Evolutionary conservation across 1,140 invertebrate species (phyloP).

Genomic region (Caenorhabditis remanei): DNA sequence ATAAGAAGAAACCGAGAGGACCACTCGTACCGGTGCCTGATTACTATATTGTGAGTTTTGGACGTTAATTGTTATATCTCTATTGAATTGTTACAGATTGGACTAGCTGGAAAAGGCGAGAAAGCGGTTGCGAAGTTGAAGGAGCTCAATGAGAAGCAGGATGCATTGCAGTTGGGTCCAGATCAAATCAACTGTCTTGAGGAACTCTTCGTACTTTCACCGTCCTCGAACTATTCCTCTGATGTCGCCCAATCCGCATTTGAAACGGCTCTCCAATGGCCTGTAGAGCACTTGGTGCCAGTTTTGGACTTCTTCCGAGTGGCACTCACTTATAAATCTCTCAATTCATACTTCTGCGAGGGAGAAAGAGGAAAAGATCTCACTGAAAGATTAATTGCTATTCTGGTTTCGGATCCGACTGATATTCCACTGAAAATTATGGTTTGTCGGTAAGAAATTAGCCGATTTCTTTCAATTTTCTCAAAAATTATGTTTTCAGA

Average conservation of each 20-base stretch:
- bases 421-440: conserved; percentile 1
- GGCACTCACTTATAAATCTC: conserved; percentile 67
- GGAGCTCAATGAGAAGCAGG: conserved; percentile 69
- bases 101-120: conserved; percentile 63
- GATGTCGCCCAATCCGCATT: conserved; percentile 11
- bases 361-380: conserved; percentile 47
- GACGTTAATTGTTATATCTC: neutral
- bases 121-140: conserved; percentile 71
- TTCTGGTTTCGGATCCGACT: conserved; percentile 67
- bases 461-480: neutral
- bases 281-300: conserved; percentile 66
- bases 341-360: conserved; percentile 71
- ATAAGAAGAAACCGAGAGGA: conserved; percentile 24
- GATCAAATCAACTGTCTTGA: conserved; percentile 53
- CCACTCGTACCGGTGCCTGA: conserved; percentile 10
- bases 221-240: conserved; percentile 36
- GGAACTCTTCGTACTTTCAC: neutral
- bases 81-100: conserved; percentile 50
- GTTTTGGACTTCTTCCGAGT: conserved; percentile 72
- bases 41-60: conserved; percentile 18
- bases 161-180: conserved; percentile 1
- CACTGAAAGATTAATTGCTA: conserved; percentile 53
- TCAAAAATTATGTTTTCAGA: conserved; percentile 61
- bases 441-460: conserved; percentile 2
- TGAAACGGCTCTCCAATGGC: conserved; percentile 66